Conservation (phyloP, 2,797 vertebrate species). For the Loriculus beryllinus region DNA sequence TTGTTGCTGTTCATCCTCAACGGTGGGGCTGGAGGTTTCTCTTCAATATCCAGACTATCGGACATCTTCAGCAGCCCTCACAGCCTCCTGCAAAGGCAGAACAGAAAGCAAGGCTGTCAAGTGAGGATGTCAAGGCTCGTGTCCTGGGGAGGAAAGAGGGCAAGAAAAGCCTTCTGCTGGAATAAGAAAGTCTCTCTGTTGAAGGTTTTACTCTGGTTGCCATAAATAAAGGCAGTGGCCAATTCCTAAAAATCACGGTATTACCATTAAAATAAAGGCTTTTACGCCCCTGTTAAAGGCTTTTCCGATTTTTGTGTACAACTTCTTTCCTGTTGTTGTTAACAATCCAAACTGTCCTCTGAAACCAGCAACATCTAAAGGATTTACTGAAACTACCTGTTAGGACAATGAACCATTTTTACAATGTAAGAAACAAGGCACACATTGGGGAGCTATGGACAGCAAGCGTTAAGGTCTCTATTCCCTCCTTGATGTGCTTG, state of each 20-base stretch:
- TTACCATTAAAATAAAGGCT: background rate
- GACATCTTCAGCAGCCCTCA: slow-evolving; percentile 96
- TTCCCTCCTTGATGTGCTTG: background rate
- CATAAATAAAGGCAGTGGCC: background rate
- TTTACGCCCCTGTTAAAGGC: background rate
- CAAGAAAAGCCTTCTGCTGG: background rate
- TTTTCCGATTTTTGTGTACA: background rate
- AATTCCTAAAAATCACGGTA: background rate
- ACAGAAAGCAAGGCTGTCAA: background rate
- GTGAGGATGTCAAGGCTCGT: background rate
- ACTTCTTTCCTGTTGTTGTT: background rate
- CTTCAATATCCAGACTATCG: slow-evolving; percentile 96
- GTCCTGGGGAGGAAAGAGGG: background rate
- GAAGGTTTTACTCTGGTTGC: background rate
- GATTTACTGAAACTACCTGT: background rate
- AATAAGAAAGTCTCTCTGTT: background rate
- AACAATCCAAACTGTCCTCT: background rate
- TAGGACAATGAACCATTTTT: background rate
- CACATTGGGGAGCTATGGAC: accelerated
- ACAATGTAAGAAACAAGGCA: background rate
- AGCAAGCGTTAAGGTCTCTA: background rate
- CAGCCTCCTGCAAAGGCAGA: slow-evolving; percentile 80
- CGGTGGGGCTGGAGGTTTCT: slow-evolving; percentile 97
- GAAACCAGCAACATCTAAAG: background rate
- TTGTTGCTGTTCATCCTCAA: slow-evolving; percentile 99